Conservation (phyloP, 2,888 invertebrate species). For the Agonopterix arenella region DNA sequence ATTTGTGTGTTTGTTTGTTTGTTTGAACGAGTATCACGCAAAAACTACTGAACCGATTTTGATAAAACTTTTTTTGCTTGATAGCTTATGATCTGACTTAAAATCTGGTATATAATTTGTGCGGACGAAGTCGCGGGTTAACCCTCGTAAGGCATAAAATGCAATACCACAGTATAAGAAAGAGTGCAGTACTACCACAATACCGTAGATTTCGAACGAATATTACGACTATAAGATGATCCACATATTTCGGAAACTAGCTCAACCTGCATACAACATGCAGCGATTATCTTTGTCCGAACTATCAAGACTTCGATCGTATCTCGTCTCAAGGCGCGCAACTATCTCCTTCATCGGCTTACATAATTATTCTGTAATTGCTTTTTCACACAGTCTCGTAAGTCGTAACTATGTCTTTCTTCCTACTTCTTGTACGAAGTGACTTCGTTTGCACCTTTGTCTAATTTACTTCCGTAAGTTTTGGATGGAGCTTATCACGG, state of each 20-base stretch:
- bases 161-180: too few species aligned
- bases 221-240: background rate
- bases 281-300: conserved; percentile 15
- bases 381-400: conserved; percentile 59
- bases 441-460: conserved; percentile 24
- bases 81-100: too few species aligned
- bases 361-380: conserved; percentile 60
- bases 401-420: conserved; percentile 33
- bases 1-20: too few species aligned
- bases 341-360: conserved; percentile 56
- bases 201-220: too few species aligned
- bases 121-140: too few species aligned
- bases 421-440: conserved; percentile 47
- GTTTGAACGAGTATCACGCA: too few species aligned
- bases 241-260: conserved; percentile 10
- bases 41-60: too few species aligned
- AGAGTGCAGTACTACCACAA: too few species aligned
- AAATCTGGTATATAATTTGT: too few species aligned
- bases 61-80: too few species aligned
- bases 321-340: conserved; percentile 39
- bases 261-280: conserved; percentile 22
- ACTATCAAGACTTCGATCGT: conserved; percentile 24
- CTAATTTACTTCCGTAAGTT: conserved; percentile 36
- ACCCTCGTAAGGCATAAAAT: too few species aligned
- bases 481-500: background rate